phyloP scores from a whole-genome alignment of 2,113 vertebrate genomes.

The Prochilodus magdalenae region DNA sequence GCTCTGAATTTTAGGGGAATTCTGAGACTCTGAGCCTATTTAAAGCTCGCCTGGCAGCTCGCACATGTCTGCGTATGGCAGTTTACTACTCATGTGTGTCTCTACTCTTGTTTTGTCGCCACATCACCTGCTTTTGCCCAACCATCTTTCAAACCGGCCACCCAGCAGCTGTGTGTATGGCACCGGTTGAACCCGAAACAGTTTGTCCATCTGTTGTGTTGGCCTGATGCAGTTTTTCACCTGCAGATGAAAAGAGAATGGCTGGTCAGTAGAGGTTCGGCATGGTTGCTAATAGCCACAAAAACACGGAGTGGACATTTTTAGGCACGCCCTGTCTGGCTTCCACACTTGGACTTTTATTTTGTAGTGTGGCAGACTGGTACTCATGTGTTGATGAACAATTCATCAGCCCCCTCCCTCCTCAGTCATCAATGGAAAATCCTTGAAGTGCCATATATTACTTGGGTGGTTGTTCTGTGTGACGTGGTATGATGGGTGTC shows the following conservation, averaged over 20 bases:
- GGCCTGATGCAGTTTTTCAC: constrained; percentile 17
- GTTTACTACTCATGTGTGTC: constrained; percentile 64
- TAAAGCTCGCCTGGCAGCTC: constrained; percentile 60
- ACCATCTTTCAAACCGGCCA: constrained; percentile 57
- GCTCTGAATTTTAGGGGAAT: constrained; percentile 70
- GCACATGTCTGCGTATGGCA: constrained; percentile 55
- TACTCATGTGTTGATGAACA: too few species aligned
- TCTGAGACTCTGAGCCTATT: constrained; percentile 66
- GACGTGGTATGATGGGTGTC: too few species aligned
- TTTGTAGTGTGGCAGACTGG: too few species aligned
- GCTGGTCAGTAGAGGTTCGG: constrained; percentile 23
- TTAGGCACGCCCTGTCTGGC: too few species aligned
- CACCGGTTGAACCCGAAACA: constrained; percentile 31
- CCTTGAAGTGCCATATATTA: too few species aligned
- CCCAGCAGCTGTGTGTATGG: constrained; percentile 59
- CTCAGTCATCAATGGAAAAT: too few species aligned
- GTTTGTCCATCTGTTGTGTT: constrained; percentile 48
- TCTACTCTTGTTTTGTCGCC: constrained; percentile 63
- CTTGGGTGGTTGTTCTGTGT: too few species aligned
- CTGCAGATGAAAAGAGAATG: background rate
- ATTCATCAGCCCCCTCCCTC: too few species aligned
- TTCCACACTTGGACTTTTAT: too few species aligned
- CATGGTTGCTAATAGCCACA: background rate
- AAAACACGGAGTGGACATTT: too few species aligned
- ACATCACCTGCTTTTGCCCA: constrained; percentile 53